A percentile compares a stretch with the other conserved stretches of the same genome.
These are phyloP conservation scores for Bombus terrestris DNA, from an alignment of 1,140 invertebrate genomes.

Conservation along the genomic window DNA sequence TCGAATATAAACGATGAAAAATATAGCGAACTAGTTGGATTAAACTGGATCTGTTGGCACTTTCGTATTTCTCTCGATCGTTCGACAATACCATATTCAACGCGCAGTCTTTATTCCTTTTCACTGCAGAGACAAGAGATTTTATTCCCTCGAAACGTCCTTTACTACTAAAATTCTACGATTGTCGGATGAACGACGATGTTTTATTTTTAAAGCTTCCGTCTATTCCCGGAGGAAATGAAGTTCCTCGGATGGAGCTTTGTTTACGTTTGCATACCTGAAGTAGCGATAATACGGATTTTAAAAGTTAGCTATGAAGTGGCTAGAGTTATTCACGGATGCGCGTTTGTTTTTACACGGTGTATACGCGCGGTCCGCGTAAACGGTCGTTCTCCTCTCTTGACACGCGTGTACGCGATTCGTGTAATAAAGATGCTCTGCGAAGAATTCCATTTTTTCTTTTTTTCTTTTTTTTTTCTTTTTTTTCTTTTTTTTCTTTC, in stretches of 20 bases:
- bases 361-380: slow-evolving; percentile 13
- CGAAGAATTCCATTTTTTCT: not conserved
- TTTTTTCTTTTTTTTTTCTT: accelerated
- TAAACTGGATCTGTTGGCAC: not conserved
- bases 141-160: too few species aligned
- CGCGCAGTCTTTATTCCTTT: too few species aligned
- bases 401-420: not conserved
- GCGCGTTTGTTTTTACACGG: slow-evolving; percentile 24
- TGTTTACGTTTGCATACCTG: slow-evolving; percentile 20
- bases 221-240: slow-evolving; percentile 18
- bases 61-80: too few species aligned
- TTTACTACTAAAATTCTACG: too few species aligned
- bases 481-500: accelerated
- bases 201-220: slow-evolving; percentile 8
- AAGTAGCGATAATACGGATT: slow-evolving; percentile 8
- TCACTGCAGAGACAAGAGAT: too few species aligned
- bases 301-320: slow-evolving; percentile 15
- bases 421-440: not conserved
- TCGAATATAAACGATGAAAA: not conserved
- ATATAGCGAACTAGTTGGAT: not conserved
- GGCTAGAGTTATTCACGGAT: slow-evolving; percentile 28
- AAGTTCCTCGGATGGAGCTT: not conserved
- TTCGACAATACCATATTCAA: too few species aligned
- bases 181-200: not conserved
- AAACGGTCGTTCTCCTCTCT: slow-evolving; percentile 6